Percentiles rank a stretch among this genome's conserved stretches.
These are phyloP conservation scores for Pseudachorutes palmiensis DNA, from an alignment of 1,140 invertebrate genomes.

Conservation along the genomic window DNA sequence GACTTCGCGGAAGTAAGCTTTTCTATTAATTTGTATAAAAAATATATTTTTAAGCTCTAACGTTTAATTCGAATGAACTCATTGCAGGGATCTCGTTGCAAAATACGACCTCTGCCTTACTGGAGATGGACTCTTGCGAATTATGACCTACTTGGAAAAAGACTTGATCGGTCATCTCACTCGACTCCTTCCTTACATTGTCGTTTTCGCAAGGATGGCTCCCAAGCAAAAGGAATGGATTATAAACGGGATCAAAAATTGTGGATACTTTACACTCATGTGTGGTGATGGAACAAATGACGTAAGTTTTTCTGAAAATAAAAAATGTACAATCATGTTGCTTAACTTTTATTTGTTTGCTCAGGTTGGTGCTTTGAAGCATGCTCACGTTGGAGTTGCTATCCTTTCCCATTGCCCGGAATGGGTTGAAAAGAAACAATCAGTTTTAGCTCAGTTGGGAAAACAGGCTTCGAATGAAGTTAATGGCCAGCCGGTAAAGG, in stretches of 20 bases:
- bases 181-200: constrained; percentile 67
- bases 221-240: constrained; percentile 97
- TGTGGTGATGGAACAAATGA: constrained; percentile 99
- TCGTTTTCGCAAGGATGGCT: constrained; percentile 85
- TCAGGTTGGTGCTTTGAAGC: constrained; percentile 93
- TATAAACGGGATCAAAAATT: constrained; percentile 74
- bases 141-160: constrained; percentile 31
- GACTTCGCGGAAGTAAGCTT: constrained; percentile 15
- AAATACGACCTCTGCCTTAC: constrained; percentile 87
- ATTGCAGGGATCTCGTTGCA: constrained; percentile 53
- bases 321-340: background rate
- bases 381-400: constrained; percentile 91
- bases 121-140: constrained; percentile 57
- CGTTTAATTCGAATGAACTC: no score
- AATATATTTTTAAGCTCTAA: background rate
- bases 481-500: background rate
- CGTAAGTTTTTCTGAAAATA: constrained; percentile 29
- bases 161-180: constrained; percentile 21
- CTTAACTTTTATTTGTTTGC: background rate
- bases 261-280: constrained; percentile 91
- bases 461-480: background rate
- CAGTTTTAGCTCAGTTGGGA: constrained; percentile 25
- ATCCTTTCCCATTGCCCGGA: constrained; percentile 80
- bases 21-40: constrained; percentile 2
- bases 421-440: constrained; percentile 43